These are phyloP conservation scores for Herpetotheres cachinnans DNA, from an alignment of 2,113 vertebrate genomes.

Conservation along the genomic window DNA sequence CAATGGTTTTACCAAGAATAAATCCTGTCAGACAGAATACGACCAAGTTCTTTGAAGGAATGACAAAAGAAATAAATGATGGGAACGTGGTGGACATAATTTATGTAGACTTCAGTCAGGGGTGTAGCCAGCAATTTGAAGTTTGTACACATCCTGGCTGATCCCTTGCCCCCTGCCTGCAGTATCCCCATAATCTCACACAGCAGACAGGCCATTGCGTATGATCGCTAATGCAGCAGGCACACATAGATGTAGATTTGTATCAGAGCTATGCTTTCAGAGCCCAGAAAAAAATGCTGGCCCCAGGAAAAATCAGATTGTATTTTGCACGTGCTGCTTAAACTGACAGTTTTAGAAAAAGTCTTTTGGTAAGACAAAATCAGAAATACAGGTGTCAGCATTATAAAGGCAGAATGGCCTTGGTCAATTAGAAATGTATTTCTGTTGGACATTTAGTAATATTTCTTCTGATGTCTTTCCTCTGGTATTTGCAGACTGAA, in stretches of 20 bases:
- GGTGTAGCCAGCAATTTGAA: conserved; percentile 61
- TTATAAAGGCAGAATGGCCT: background rate
- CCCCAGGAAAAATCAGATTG: conserved; percentile 36
- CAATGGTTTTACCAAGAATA: conserved; percentile 65
- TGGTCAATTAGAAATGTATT: background rate
- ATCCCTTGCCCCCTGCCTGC: conserved; percentile 61
- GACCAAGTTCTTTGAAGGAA: conserved; percentile 69
- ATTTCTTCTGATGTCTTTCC: background rate
- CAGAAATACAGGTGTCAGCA: background rate
- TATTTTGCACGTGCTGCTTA: background rate
- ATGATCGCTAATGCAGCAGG: conserved; percentile 66
- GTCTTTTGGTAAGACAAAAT: background rate
- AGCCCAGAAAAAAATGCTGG: conserved; percentile 15
- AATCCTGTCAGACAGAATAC: conserved; percentile 67
- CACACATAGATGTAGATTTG: conserved; percentile 63
- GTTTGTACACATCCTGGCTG: conserved; percentile 64
- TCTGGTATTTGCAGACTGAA: background rate
- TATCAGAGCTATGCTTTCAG: conserved; percentile 43
- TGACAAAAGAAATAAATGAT: conserved; percentile 70
- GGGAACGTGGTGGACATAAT: conserved; percentile 64
- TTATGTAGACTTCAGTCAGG: conserved; percentile 68
- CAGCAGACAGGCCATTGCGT: conserved; percentile 54
- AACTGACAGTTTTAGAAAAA: background rate
- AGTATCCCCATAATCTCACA: conserved; percentile 65
- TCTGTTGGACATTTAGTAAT: background rate